Conservation (phyloP, 2,113 vertebrate genomes). For the Paracyprichromis sp. region DNA sequence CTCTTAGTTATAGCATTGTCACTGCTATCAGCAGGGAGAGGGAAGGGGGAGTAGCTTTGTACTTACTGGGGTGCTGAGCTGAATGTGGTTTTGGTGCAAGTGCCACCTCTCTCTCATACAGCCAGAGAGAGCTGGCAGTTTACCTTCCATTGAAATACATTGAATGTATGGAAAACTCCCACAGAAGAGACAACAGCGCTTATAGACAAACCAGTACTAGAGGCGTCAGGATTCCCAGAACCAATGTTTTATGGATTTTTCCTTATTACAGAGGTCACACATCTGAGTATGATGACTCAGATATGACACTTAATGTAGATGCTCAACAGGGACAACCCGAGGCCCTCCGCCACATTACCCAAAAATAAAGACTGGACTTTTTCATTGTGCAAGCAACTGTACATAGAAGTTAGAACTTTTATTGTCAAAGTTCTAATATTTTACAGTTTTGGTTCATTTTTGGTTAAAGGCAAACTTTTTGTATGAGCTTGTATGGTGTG, state of each 20-base stretch:
- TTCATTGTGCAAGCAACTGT: rapidly evolving
- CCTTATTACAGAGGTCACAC: neutral
- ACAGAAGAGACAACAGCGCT: neutral
- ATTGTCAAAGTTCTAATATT: neutral
- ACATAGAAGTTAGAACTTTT: neutral
- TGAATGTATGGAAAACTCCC: neutral
- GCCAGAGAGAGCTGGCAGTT: neutral
- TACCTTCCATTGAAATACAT: rapidly evolving
- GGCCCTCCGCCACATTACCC: rapidly evolving
- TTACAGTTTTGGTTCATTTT: neutral
- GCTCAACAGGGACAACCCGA: neutral
- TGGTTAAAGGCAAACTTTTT: neutral
- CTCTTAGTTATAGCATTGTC: neutral
- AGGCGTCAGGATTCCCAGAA: rapidly evolving
- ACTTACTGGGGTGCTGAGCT: neutral
- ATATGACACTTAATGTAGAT: neutral
- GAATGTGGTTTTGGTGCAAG: neutral
- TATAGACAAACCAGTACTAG: rapidly evolving
- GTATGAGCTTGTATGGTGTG: neutral
- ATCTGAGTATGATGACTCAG: neutral
- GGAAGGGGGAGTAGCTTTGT: neutral
- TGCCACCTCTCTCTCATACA: neutral
- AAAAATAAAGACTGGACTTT: neutral
- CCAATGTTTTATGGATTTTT: neutral
- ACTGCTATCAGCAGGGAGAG: neutral